Evolutionary conservation across 2,797 vertebrate genomes (phyloP).

Genomic region (Rhinoraja longicauda): DNA sequence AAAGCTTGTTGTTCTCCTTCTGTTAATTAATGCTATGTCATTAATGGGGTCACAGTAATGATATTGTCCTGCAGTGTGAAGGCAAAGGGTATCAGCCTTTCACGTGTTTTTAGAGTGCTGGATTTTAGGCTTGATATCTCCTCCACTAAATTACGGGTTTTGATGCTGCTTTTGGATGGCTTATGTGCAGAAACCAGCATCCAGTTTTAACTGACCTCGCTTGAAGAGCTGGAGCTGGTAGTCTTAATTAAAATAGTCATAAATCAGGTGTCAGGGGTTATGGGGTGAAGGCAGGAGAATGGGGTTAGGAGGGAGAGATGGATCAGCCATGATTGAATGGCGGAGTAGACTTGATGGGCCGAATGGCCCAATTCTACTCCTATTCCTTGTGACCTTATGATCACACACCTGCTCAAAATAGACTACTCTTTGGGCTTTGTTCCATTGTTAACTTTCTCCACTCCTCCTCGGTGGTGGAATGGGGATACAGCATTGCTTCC

Average conservation of each 20-base stretch:
- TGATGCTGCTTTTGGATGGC: neutral
- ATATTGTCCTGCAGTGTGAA: neutral
- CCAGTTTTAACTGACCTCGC: neutral
- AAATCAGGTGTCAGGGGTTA: too few species aligned
- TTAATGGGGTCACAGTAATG: neutral
- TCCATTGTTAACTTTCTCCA: neutral
- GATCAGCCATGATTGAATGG: too few species aligned
- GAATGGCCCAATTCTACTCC: too few species aligned
- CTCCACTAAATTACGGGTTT: neutral
- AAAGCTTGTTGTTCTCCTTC: neutral
- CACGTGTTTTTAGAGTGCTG: neutral
- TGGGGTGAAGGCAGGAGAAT: too few species aligned
- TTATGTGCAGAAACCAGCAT: neutral
- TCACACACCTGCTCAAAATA: too few species aligned
- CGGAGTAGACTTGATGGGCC: too few species aligned
- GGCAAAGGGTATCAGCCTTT: neutral
- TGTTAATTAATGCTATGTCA: neutral
- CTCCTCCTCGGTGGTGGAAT: neutral
- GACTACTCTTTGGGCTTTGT: neutral
- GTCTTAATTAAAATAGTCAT: neutral
- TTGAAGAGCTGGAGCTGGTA: too few species aligned
- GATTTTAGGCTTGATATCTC: too few species aligned
- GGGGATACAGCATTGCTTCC: too few species aligned
- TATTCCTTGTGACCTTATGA: too few species aligned
- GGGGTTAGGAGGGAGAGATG: too few species aligned